Evolutionary conservation across 2,797 vertebrate species (phyloP).

Genomic region (Moxostoma hubbsi): DNA sequence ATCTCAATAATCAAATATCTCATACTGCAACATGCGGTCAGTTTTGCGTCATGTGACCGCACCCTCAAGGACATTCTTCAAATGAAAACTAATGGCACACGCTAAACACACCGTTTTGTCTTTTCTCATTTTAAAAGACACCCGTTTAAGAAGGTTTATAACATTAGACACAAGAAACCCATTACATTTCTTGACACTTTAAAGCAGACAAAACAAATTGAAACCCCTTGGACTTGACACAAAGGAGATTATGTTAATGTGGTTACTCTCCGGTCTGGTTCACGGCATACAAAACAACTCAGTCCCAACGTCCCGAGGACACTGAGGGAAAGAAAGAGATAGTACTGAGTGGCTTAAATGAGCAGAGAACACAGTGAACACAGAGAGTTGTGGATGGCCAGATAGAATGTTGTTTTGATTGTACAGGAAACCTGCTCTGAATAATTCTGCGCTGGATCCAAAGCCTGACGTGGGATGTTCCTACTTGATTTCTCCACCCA

Average conservation of each 20-base stretch:
- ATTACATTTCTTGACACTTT: constrained; percentile 49
- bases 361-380: constrained; percentile 13
- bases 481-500: background rate
- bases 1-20: too few relatives aligned
- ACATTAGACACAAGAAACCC: constrained; percentile 28
- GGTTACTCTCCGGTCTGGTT: constrained; percentile 39
- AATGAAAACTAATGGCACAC: constrained; percentile 14
- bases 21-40: background rate
- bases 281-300: constrained; percentile 50
- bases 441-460: background rate
- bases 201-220: constrained; percentile 52
- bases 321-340: background rate
- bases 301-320: constrained; percentile 42
- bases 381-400: background rate
- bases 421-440: background rate
- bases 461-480: background rate
- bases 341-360: background rate
- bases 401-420: constrained; percentile 1
- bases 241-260: constrained; percentile 57
- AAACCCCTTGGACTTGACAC: constrained; percentile 51
- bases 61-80: constrained; percentile 24
- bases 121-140: constrained; percentile 30
- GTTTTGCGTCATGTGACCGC: background rate
- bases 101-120: constrained; percentile 30
- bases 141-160: constrained; percentile 48